Percentiles rank a stretch among this genome's conserved stretches.
phyloP scores from a whole-genome alignment of 2,888 invertebrate genomes.

The Allacma fusca region DNA sequence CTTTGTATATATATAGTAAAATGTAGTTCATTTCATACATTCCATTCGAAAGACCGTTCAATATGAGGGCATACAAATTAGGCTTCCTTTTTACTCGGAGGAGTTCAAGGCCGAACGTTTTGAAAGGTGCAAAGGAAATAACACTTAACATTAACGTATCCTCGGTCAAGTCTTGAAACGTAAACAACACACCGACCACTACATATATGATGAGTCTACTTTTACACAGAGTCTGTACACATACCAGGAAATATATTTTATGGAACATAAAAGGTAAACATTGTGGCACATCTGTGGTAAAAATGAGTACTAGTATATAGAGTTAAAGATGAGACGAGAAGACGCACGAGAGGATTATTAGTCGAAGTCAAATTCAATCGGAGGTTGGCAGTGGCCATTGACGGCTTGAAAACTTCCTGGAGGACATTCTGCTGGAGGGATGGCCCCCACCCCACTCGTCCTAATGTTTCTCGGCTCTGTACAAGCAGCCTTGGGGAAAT shows the following conservation, averaged over 20 bases:
- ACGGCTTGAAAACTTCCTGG: conserved; percentile 33
- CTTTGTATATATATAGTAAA: no score
- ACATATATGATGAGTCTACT: no score
- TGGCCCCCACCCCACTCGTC: conserved; percentile 31
- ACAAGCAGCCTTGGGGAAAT: conserved; percentile 2
- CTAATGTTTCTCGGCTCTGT: background rate
- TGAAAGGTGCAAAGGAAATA: background rate
- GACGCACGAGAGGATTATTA: no score
- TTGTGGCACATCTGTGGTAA: background rate
- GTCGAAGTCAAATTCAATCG: conserved; percentile 31
- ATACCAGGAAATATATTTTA: background rate
- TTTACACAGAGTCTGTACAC: no score
- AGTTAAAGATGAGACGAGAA: background rate
- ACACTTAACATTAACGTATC: background rate
- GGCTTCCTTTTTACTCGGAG: no score
- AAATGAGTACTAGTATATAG: background rate
- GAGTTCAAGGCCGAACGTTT: background rate
- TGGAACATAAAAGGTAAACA: no score
- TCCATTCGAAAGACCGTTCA: no score
- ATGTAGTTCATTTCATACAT: no score
- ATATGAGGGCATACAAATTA: no score
- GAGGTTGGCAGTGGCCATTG: conserved; percentile 34
- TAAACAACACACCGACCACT: no score
- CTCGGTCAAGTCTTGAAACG: background rate
- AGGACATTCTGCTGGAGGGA: conserved; percentile 22